phyloP scores from a whole-genome alignment of 1,140 invertebrate genomes.

The Diploscapter pachys region DNA sequence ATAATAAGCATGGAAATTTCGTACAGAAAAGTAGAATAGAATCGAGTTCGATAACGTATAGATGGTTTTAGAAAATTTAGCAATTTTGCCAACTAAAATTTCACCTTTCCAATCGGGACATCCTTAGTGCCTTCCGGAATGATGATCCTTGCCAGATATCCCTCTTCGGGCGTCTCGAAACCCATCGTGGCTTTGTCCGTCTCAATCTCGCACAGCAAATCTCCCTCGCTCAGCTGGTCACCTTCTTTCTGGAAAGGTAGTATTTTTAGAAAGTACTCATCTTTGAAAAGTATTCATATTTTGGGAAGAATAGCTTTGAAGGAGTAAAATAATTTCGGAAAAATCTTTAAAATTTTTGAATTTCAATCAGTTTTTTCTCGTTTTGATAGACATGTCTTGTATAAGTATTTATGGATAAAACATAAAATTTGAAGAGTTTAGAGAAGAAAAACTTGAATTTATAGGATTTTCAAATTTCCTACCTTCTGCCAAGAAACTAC shows the following conservation, averaged over 20 bases:
- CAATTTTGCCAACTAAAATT: slow-evolving; percentile 1
- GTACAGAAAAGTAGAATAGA: too few species aligned
- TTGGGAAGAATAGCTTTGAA: too few species aligned
- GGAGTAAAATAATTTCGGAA: too few species aligned
- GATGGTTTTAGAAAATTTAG: not conserved
- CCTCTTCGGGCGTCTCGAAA: slow-evolving; percentile 97
- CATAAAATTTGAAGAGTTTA: too few species aligned
- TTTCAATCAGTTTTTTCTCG: too few species aligned
- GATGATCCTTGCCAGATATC: slow-evolving; percentile 92
- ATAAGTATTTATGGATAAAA: too few species aligned
- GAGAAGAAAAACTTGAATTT: not conserved
- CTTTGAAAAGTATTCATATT: too few species aligned
- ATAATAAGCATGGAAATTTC: not conserved
- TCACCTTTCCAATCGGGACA: slow-evolving; percentile 71
- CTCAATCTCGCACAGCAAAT: slow-evolving; percentile 96
- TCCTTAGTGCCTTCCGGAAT: slow-evolving; percentile 70
- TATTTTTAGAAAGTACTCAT: too few species aligned
- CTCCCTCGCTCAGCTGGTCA: slow-evolving; percentile 73
- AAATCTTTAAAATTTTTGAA: too few species aligned
- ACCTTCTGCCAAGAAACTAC: slow-evolving; percentile 88
- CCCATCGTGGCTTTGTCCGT: slow-evolving; percentile 99
- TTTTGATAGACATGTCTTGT: too few species aligned
- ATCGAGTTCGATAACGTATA: too few species aligned
- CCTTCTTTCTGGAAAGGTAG: slow-evolving; percentile 64
- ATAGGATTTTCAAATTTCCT: not conserved